Evolutionary conservation across 2,797 vertebrate genomes (phyloP).

Genomic region (Simalia tracyae): DNA sequence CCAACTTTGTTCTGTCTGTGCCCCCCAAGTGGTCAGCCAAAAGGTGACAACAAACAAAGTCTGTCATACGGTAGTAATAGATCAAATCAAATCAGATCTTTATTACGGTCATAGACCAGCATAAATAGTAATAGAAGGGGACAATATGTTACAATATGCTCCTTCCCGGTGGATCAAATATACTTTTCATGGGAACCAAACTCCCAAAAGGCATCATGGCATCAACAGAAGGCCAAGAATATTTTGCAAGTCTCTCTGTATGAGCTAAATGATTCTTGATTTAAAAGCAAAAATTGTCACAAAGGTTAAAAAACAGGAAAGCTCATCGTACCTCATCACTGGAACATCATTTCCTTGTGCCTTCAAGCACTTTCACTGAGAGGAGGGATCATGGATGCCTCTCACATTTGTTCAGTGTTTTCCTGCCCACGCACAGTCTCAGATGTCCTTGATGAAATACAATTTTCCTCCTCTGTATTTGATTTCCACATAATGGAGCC

Average conservation of each 20-base stretch:
- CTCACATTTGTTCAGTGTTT: background rate
- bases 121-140: background rate
- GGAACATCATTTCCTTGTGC: background rate
- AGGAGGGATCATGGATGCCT: background rate
- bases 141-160: background rate
- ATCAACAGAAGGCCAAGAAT: background rate
- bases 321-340: background rate
- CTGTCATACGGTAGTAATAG: background rate
- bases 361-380: background rate
- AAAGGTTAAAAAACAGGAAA: constrained; percentile 10
- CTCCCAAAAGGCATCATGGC: background rate
- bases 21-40: background rate
- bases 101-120: background rate
- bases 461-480: background rate
- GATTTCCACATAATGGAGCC: background rate
- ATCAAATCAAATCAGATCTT: background rate
- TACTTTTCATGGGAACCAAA: background rate
- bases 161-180: background rate
- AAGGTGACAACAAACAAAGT: background rate
- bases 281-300: background rate
- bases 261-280: background rate
- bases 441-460: background rate
- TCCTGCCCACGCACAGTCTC: background rate
- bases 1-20: background rate
- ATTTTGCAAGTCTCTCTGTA: background rate